These are phyloP conservation scores for Stichodactyla helianthus DNA, from an alignment of 64 coral and sea anemone genomes.

Conservation along the genomic window DNA sequence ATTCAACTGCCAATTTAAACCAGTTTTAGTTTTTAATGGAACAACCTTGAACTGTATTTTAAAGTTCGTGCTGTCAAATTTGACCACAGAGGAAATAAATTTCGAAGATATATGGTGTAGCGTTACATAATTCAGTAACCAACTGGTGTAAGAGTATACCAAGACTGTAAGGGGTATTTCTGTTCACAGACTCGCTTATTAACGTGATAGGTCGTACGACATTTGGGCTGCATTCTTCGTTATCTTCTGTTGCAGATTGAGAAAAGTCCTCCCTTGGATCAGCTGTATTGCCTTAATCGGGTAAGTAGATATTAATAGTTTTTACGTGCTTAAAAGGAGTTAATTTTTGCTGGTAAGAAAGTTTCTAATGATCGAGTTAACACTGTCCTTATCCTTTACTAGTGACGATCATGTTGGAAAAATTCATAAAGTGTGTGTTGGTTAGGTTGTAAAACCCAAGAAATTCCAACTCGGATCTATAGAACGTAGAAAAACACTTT, in stretches of 20 bases:
- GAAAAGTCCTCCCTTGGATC: neutral
- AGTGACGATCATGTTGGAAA: neutral
- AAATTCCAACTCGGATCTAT: no score
- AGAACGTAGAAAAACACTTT: no score
- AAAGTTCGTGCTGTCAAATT: neutral
- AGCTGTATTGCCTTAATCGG: neutral
- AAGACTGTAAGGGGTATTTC: neutral
- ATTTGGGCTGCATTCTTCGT: neutral
- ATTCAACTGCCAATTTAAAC: neutral
- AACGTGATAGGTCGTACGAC: neutral
- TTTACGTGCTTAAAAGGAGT: neutral
- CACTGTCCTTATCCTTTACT: neutral
- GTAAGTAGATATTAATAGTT: slow-evolving; percentile 2
- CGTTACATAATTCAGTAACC: neutral
- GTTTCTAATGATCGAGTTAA: neutral
- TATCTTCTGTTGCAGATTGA: neutral
- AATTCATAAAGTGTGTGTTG: no score
- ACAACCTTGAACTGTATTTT: neutral
- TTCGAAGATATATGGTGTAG: neutral
- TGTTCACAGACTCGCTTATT: neutral
- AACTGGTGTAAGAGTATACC: neutral
- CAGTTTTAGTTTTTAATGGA: neutral
- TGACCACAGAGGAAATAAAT: neutral
- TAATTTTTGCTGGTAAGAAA: neutral
- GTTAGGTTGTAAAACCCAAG: no score